Evolutionary conservation across 2,113 vertebrate species (phyloP).

Genomic region (Eptesicus fuscus): DNA sequence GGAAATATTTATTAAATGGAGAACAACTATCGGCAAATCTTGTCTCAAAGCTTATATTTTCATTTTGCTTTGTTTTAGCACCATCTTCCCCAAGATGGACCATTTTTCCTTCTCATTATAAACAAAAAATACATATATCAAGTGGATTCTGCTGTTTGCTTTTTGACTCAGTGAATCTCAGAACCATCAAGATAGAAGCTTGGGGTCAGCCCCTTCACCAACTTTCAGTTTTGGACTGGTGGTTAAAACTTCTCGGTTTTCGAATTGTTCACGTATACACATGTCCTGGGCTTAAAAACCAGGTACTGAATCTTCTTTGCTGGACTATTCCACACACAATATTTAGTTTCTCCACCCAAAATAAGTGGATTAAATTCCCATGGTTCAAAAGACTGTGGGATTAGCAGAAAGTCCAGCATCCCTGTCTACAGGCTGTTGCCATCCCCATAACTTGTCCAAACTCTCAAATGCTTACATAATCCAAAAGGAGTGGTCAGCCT

Average conservation of each 20-base stretch:
- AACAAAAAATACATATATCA: background rate
- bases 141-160: background rate
- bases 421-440: background rate
- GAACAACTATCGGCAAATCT: background rate
- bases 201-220: background rate
- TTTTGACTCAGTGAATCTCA: constrained; percentile 12
- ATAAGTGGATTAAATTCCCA: background rate
- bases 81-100: background rate
- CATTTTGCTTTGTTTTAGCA: background rate
- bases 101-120: background rate
- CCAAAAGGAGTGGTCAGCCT: background rate
- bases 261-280: background rate
- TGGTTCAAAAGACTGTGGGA: background rate
- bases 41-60: background rate
- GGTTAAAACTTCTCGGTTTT: background rate
- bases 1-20: background rate
- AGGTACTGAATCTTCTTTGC: background rate
- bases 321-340: background rate
- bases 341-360: background rate
- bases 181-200: background rate
- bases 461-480: background rate
- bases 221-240: background rate
- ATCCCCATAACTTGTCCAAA: background rate
- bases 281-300: background rate
- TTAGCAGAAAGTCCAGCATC: background rate